Evolutionary conservation across 2,113 vertebrate species (phyloP), one percentile per base, ranked within the genome.

Genomic region (Dolichallabes microphthalmus): DNA sequence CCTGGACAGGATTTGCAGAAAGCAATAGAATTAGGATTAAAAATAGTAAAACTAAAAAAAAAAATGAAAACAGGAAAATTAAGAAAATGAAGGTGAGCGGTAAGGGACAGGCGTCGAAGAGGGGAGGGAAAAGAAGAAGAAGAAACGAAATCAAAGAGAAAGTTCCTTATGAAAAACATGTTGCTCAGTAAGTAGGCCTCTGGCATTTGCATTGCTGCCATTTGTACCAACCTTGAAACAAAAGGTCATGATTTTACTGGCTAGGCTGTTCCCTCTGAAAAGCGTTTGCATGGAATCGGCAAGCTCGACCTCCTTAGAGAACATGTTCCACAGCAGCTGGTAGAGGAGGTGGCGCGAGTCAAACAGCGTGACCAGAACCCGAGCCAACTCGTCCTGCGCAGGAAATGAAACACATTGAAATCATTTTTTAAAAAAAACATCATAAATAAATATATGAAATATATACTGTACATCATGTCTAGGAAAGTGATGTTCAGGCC

Each of bases 181-280:
- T 61, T 35, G 19, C 0, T 13, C 12, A 8, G 45, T 74, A 22
- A 50, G 14, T 6, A 50, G 45, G 13, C 25, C 4, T 53, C 27
- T 4, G 50, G n/a, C 27, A 82, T 82, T 82, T 82, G 80, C 80
- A 82, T 82, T 30, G n/a, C 15, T 5, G 3, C 11, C 27, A 57
- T 58, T 19, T 15, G 14, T 20, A 13, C 45, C 10, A 57, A 85
- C 98, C 97, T 99, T 98, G 88, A 99, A 99, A 89, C 97, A 99
- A 93, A 99, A 99, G 82, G 98, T 99, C 98, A 99, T 99, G 87
- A 99, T 99, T 95, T 99, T 99, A 94, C 98, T 99, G 90, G 98
- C 97, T 89, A 99, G 93, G 89, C 98, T 99, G 93, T 99, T 98
- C 84, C 97, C 97, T 89, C 97, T 93, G 93, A 99, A 99, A 20